Base-by-base conservation (phyloP, 2,113 vertebrate genomes). In the Symphodus melops region DNA sequence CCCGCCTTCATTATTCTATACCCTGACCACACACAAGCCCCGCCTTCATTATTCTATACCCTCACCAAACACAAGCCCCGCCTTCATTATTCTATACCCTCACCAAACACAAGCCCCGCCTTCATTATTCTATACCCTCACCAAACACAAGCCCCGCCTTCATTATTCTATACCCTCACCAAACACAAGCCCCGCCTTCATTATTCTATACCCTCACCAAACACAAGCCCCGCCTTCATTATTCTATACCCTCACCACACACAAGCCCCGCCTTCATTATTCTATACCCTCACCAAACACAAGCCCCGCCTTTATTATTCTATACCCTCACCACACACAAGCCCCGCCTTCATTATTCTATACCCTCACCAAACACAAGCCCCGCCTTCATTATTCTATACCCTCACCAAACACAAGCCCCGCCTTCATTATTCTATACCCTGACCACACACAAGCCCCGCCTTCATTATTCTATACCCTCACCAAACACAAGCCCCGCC, bases 251-350 rank as follows among this genome's bases (percentile, higher is more conserved):
- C n/a, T n/a, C n/a, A 99, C 98, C 98, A 99, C 98, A 79, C 8
- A 75, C 9, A 92, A n/a, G 25, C 82, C 25, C 80, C 1, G 54
- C 11, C 11, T 7, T 65, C n/a, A 75, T 36, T 77, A 16, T n/a
- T n/a, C n/a, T n/a, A n/a, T n/a, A n/a, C n/a, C n/a, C n/a, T n/a
- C n/a, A n/a, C n/a, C n/a, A n/a, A 83, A 79, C 8, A 75, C 9
- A 92, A n/a, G 25, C 82, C 25, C 80, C 1, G 54, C 11, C 11
- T 7, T 65, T 19, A 75, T 36, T 77, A 16, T n/a, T n/a, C n/a
- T n/a, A n/a, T n/a, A n/a, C n/a, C n/a, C n/a, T n/a, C n/a, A 99
- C 98, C 98, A 99, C 98, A 79, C 8, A 75, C 9, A 92, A n/a
- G 25, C 82, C 25, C 80, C 1, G 54, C 11, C 11, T 7, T 65